Conservation (phyloP, 1,140 invertebrate genomes). For the Drosophila athabasca region DNA sequence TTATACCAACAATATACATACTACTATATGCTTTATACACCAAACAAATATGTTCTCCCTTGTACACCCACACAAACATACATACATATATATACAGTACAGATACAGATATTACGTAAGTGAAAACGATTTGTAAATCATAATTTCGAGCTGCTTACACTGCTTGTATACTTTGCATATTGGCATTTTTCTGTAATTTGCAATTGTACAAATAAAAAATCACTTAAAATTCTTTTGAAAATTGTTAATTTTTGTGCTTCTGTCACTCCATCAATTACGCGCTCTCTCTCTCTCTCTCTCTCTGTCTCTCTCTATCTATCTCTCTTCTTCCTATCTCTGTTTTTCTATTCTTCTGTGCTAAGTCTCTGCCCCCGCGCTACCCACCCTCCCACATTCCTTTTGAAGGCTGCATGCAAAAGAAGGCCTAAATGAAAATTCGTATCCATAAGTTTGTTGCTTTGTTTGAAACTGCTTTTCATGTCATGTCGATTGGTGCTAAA, state of each 20-base stretch:
- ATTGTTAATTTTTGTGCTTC: conserved; percentile 18
- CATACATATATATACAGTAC: conserved; percentile 3
- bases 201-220: conserved; percentile 26
- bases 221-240: conserved; percentile 29
- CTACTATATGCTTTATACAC: too few species aligned
- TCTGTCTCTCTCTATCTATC: background rate
- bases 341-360: conserved; percentile 13
- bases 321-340: background rate
- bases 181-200: conserved; percentile 52
- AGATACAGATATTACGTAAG: too few species aligned
- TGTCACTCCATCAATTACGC: conserved; percentile 9
- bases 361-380: background rate
- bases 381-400: background rate
- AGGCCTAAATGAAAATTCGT: conserved; percentile 5
- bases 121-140: conserved; percentile 6
- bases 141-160: conserved; percentile 56
- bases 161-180: conserved; percentile 70
- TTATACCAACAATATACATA: too few species aligned
- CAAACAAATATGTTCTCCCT: background rate
- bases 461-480: conserved; percentile 50
- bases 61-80: conserved; percentile 17
- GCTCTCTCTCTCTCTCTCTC: background rate
- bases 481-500: conserved; percentile 56
- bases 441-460: conserved; percentile 59
- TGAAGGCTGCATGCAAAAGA: conserved; percentile 7